Evolutionary conservation across 37 sponge, comb jelly and placozoan species (phyloP).

Genomic region (Cladorhizidae sp.): DNA sequence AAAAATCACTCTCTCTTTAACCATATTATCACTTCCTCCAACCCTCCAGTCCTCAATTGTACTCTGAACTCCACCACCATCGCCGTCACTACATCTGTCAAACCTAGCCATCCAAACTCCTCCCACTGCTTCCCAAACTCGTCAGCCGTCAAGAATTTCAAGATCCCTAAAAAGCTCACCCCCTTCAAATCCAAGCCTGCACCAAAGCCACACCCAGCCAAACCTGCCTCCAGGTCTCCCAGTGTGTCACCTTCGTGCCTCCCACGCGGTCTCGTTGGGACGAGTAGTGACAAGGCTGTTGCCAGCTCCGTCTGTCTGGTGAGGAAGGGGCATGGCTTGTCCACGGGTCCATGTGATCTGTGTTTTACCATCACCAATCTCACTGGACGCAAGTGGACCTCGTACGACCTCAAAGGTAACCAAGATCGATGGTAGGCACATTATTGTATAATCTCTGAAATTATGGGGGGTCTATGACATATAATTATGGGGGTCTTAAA

Average conservation of each 20-base stretch:
- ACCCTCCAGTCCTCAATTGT: no score
- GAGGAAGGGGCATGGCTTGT: neutral
- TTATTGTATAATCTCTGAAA: no score
- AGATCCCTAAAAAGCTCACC: conserved; percentile 31
- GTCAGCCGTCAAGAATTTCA: conserved; percentile 11
- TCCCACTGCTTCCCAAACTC: conserved; percentile 30
- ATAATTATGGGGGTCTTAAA: no score
- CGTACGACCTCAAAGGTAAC: conserved; percentile 30
- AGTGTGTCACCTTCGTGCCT: neutral
- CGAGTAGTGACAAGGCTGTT: conserved; percentile 22
- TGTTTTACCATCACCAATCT: conserved; percentile 10
- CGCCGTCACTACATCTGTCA: neutral
- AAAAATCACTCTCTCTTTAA: no score
- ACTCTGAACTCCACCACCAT: no score
- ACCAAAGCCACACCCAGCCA: neutral
- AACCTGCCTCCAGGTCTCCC: neutral
- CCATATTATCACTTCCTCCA: no score
- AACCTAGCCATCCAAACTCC: neutral
- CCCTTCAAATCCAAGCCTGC: neutral
- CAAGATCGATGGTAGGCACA: no score
- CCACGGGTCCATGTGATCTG: neutral
- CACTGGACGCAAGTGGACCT: conserved; percentile 28
- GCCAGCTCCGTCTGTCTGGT: neutral
- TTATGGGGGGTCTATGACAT: no score
- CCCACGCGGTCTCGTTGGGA: conserved; percentile 2